Evolutionary conservation across 1,140 invertebrate genomes (phyloP), one percentile per base, ranked within the genome.

Genomic region (Phymorhynchus buccinoides): DNA sequence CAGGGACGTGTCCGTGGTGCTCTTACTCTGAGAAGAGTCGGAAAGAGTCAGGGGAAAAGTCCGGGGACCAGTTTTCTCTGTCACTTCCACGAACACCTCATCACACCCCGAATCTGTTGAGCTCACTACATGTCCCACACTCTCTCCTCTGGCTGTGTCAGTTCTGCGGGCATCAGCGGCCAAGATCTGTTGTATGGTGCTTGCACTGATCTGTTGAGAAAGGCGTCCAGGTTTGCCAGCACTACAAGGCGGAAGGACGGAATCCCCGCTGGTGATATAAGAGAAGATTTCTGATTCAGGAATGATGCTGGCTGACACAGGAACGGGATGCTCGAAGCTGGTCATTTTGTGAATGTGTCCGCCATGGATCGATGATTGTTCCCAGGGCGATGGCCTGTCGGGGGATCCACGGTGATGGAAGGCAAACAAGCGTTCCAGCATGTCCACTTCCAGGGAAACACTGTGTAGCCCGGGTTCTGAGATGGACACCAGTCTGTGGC

Each of bases 11-110:
- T 73, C 75, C 12, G 56, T 1, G 2, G 27, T 41, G 7, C 39
- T 66, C 77, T 86, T 86, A 22, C 35, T 71, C 9, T 16, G 68
- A 9, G 66, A 42, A 3, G 44, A 30, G 27, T 86, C 80, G 27
- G 35, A 39, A 7, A 44, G 44, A 30, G 14, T 37, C 9, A 39
- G 27, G 48, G n/a, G 30, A 37, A 73, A 39, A 9, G 30, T 6
- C n/a, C 4, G 39, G 32, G 41, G n/a, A 39, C 75, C 42, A 3
- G 22, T 1, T 22, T 27, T 41, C 39, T 1, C 75, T 42, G 42
- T 12, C 42, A 80, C 30, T 3, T 87, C 86, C 52, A 87, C 42
- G 52, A 87, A 87, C 30, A 87, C 86, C 27, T 87, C 86, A 56
- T 87, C 86, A 18, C 73, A 66, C 22, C 32, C 42, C 12, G 85